Evolutionary conservation across 2,888 invertebrate species (phyloP).

Genomic region (Tenthredo livida): DNA sequence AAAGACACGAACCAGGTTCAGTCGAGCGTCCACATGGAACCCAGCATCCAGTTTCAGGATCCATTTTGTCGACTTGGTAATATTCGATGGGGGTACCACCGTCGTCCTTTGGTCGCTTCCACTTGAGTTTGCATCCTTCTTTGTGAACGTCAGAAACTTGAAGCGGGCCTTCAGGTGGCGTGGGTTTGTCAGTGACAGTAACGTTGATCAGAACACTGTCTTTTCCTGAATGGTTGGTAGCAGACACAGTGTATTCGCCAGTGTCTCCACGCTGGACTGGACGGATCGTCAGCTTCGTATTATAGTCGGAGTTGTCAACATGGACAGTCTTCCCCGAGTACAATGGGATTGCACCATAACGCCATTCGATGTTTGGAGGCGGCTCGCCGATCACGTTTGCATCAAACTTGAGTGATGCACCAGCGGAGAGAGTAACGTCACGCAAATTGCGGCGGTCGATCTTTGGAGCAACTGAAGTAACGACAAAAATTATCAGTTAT

Average conservation of each 20-base stretch:
- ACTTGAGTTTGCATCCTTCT: conserved; percentile 95
- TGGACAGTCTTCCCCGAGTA: conserved; percentile 85
- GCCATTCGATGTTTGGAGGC: conserved; percentile 96
- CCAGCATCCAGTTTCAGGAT: conserved; percentile 93
- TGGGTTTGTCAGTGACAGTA: conserved; percentile 92
- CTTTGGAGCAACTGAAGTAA: conserved; percentile 90
- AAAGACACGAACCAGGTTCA: conserved; percentile 85
- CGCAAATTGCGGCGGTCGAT: conserved; percentile 96
- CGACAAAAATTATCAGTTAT: conserved; percentile 44
- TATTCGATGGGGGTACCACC: conserved; percentile 97
- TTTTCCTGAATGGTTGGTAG: conserved; percentile 92
- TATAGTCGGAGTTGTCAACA: conserved; percentile 92
- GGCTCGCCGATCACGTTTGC: conserved; percentile 97
- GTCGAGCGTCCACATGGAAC: conserved; percentile 91
- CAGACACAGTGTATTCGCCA: conserved; percentile 92
- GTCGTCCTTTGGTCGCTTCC: conserved; percentile 97
- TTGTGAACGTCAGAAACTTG: conserved; percentile 94
- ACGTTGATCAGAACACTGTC: conserved; percentile 91
- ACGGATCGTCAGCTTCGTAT: conserved; percentile 91
- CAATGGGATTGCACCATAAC: conserved; percentile 90
- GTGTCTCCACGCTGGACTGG: conserved; percentile 90
- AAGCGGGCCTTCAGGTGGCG: conserved; percentile 93
- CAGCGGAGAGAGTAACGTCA: conserved; percentile 94
- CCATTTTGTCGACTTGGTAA: conserved; percentile 97
- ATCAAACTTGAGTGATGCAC: conserved; percentile 95